Base-by-base conservation (phyloP, 2,113 vertebrate genomes). In the Heliornis fulica region DNA sequence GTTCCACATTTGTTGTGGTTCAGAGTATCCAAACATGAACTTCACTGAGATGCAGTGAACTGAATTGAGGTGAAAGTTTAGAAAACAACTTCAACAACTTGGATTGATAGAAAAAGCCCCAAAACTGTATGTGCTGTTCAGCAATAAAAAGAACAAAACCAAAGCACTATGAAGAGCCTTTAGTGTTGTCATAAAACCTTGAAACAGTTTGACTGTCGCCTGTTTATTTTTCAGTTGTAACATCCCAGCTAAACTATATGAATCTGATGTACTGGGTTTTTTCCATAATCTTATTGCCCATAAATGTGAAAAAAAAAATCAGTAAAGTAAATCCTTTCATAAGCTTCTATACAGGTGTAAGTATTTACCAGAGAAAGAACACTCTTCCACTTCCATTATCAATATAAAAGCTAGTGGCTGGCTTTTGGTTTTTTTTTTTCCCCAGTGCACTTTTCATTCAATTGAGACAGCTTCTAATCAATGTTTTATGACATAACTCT, bases 291-390 rank as follows among this genome's bases (percentile, higher is more conserved):
- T 96, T 89, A 80, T 91, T 96, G 88, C 71, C 91, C 87, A 96
- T 83, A 95, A 96, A 59, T 66, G 41, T 87, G n/a, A 66, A 41
- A 96, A 41, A 46, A 97, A 90, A 94, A 97, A 94, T 68, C 72
- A 85, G 69, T 38, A 84, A 96, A 95, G 38, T 78, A 56, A 96
- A 87, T 80, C 28, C 75, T 93, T 96, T 96, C 46, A 88, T 83
- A 41, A 60, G 29, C 41, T 82, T 45, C 76, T 91, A 11, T 46
- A 78, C 13, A 94, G 40, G 94, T 89, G 94, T 94, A 87, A 94
- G 87, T 94, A 87, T 63, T 71, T 64, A 53, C 11, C 69, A 80
- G 40, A 89, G 82, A 87, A 93, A 91, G 11, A 87, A 61, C 25
- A 63, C 6, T 85, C 32, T 28, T 91, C 19, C 15, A 68, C 94